Conservation (phyloP, 2,797 vertebrate species). For the Paratrypauchen microcephalus region DNA sequence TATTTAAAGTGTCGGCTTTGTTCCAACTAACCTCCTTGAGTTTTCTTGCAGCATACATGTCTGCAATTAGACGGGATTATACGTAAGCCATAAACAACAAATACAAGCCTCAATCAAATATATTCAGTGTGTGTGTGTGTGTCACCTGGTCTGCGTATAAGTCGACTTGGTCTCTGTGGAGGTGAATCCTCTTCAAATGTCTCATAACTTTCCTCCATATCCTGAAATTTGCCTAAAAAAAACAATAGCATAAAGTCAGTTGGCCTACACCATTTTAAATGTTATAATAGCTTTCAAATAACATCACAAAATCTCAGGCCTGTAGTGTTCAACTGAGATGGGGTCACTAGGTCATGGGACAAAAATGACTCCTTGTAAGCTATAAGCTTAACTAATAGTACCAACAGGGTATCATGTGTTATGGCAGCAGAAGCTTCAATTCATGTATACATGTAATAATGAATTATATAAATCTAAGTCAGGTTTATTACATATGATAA, state of each 20-base stretch:
- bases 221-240: background rate
- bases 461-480: background rate
- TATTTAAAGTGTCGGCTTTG: constrained; percentile 9
- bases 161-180: constrained; percentile 69
- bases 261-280: background rate
- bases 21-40: constrained; percentile 60
- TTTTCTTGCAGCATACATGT: constrained; percentile 62
- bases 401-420: no score
- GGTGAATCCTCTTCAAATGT: constrained; percentile 77
- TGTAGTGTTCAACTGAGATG: no score
- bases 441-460: no score
- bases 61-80: constrained; percentile 59
- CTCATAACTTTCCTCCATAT: constrained; percentile 78
- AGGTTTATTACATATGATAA: background rate
- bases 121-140: background rate
- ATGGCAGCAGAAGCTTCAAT: no score
- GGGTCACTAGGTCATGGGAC: no score
- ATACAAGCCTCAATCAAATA: constrained; percentile 7
- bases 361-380: no score
- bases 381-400: no score
- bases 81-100: constrained; percentile 15
- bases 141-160: constrained; percentile 68
- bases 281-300: background rate
- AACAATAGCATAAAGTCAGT: background rate
- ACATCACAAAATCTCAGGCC: background rate